Conservation (phyloP, 2,113 vertebrate species). For the Charina bottae region DNA sequence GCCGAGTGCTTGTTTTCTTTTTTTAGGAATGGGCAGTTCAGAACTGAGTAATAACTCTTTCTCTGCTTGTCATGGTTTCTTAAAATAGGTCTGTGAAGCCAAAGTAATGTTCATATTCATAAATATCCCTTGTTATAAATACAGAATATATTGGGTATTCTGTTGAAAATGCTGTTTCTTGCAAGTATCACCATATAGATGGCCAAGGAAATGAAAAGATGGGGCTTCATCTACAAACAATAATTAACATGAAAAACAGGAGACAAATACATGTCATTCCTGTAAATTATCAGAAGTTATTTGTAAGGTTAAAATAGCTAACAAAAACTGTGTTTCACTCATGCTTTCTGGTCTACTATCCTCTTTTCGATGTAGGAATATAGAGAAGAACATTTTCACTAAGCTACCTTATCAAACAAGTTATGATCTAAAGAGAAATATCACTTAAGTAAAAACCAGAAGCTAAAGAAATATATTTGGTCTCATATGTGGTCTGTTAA, state of each 20-base stretch:
- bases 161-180: constrained; percentile 27
- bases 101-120: constrained; percentile 21
- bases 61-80: constrained; percentile 3
- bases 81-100: not conserved
- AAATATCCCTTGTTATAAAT: constrained; percentile 1
- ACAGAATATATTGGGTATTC: not conserved
- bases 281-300: constrained; percentile 48
- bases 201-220: constrained; percentile 54
- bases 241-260: constrained; percentile 32
- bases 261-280: constrained; percentile 47
- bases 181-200: constrained; percentile 34
- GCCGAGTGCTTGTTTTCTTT: constrained; percentile 22
- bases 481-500: constrained; percentile 84
- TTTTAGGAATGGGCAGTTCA: not conserved
- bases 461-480: constrained; percentile 79
- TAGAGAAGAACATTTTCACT: constrained; percentile 45
- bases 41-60: not conserved
- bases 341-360: constrained; percentile 53
- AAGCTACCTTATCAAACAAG: constrained; percentile 56
- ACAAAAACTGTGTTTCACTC: constrained; percentile 47
- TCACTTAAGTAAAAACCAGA: constrained; percentile 70
- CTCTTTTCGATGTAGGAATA: constrained; percentile 50
- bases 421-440: constrained; percentile 66
- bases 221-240: constrained; percentile 32
- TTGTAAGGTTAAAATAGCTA: constrained; percentile 42